These are phyloP conservation scores for Drosophila hydei DNA, from an alignment of 1,140 invertebrate species.

Conservation along the genomic window DNA sequence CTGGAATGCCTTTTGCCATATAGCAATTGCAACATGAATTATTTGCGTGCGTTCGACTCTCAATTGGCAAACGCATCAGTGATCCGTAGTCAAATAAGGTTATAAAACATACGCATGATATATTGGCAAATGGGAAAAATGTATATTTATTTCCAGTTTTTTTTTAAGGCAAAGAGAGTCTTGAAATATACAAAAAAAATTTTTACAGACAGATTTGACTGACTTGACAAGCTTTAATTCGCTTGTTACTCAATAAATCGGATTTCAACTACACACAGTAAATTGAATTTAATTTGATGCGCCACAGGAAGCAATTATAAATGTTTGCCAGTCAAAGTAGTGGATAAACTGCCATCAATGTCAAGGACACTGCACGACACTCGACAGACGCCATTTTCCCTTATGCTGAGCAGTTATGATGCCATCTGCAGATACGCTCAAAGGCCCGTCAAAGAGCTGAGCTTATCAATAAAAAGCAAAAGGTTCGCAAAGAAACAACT, in stretches of 20 bases:
- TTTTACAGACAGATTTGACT: too few species aligned
- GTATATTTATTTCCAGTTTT: too few species aligned
- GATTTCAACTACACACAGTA: neutral
- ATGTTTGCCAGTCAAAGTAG: constrained; percentile 26
- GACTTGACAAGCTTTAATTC: neutral
- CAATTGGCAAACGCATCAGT: constrained; percentile 41
- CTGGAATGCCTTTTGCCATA: neutral
- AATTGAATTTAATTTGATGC: constrained; percentile 35
- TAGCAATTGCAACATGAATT: neutral
- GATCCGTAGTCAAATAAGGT: constrained; percentile 23
- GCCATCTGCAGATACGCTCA: constrained; percentile 23
- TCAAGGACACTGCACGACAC: constrained; percentile 51
- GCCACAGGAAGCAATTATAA: constrained; percentile 60
- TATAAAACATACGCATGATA: constrained; percentile 33
- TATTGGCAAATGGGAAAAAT: constrained; percentile 18
- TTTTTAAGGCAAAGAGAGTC: too few species aligned
- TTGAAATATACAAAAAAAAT: too few species aligned
- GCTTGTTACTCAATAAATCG: neutral
- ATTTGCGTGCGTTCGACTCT: constrained; percentile 7
- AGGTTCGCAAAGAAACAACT: neutral
- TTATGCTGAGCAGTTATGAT: constrained; percentile 41
- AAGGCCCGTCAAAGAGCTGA: constrained; percentile 3
- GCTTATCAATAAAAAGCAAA: constrained; percentile 27
- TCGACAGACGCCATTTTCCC: constrained; percentile 43
- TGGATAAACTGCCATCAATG: constrained; percentile 45